These are phyloP conservation scores for Centropristis striata DNA, from an alignment of 2,113 vertebrate genomes.

Conservation along the genomic window DNA sequence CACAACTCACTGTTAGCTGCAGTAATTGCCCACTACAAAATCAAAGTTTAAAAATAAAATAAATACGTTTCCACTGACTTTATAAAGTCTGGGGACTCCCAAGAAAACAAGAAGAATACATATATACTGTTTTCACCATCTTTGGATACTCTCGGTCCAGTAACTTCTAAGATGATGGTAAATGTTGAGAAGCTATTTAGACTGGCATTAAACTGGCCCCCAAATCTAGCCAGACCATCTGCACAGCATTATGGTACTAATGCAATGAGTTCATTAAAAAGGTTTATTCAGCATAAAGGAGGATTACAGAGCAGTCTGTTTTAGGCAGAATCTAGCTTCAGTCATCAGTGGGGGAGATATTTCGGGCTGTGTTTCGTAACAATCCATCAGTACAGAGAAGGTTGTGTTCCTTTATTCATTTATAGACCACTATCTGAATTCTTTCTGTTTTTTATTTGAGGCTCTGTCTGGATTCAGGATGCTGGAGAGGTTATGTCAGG, in stretches of 20 bases:
- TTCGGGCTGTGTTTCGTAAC: slow-evolving; percentile 18
- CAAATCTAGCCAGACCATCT: slow-evolving; percentile 6
- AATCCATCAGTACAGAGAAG: slow-evolving; percentile 13
- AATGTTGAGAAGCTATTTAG: background rate
- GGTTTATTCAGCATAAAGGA: background rate
- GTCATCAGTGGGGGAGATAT: background rate
- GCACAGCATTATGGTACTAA: background rate
- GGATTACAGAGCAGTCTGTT: slow-evolving; percentile 20
- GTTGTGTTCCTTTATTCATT: slow-evolving; percentile 30
- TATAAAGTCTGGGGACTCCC: no score
- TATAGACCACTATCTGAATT: background rate
- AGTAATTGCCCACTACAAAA: no score
- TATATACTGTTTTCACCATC: background rate
- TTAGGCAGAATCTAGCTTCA: background rate
- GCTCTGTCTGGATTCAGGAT: background rate
- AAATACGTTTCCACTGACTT: no score
- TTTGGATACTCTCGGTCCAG: background rate
- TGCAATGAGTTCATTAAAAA: slow-evolving; percentile 32
- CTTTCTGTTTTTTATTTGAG: slow-evolving; percentile 12
- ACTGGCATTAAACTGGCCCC: background rate
- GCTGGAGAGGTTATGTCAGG: background rate
- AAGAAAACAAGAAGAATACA: no score
- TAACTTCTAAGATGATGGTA: background rate
- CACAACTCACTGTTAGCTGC: no score
- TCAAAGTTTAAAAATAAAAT: no score